Conservation (phyloP, 2,888 invertebrate genomes). For the Ichneumoninae sp. region DNA sequence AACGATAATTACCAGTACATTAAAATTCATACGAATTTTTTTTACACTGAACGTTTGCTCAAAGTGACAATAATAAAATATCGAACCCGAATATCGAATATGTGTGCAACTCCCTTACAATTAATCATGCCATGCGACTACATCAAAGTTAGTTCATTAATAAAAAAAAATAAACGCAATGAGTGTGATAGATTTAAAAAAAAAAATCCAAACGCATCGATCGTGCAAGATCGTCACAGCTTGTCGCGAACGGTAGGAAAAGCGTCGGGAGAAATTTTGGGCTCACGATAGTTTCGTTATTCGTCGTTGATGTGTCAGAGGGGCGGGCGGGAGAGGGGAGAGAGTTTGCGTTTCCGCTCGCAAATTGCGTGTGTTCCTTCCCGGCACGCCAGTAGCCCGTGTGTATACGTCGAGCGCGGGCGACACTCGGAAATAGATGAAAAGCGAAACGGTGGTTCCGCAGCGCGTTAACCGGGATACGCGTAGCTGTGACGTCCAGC, state of each 20-base stretch:
- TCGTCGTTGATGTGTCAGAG: constrained; percentile 18
- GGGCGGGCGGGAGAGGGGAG: background rate
- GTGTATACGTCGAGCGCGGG: constrained; percentile 71
- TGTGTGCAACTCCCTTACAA: background rate
- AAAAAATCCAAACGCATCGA: constrained; percentile 48
- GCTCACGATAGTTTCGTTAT: constrained; percentile 4
- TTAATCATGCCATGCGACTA: background rate
- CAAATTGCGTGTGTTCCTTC: constrained; percentile 61
- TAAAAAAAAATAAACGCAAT: constrained; percentile 2
- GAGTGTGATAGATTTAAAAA: constrained; percentile 19
- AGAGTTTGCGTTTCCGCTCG: constrained; percentile 48
- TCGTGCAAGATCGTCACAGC: constrained; percentile 65
- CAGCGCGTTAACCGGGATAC: constrained; percentile 60
- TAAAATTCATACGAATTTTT: no score
- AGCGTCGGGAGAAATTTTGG: constrained; percentile 18
- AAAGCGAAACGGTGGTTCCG: constrained; percentile 77
- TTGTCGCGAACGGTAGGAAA: constrained; percentile 53
- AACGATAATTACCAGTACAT: no score
- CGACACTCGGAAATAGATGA: constrained; percentile 82
- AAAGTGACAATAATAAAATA: background rate
- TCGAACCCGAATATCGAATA: background rate
- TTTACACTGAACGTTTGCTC: background rate
- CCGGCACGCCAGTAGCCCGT: constrained; percentile 49
- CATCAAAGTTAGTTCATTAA: constrained; percentile 7
- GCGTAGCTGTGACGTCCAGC: constrained; percentile 75